Conservation (phyloP, 2,113 vertebrate species). For the Cricetomys ansorgei region DNA sequence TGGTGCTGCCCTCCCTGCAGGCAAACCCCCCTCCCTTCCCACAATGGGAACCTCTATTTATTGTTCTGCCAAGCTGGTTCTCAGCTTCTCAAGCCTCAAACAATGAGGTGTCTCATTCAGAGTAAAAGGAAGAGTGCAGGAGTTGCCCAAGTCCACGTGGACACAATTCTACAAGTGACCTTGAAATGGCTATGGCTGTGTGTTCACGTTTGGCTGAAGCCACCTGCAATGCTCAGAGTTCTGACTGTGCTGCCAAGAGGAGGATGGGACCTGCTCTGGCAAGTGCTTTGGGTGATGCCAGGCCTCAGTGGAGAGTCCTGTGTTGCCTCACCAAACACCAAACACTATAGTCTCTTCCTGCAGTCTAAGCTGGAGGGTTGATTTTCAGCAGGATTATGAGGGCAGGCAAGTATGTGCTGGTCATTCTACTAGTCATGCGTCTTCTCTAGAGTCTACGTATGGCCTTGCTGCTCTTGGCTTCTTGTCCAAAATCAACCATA, state of each 20-base stretch:
- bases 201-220: not conserved
- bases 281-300: not conserved
- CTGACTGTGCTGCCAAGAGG: not conserved
- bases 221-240: not conserved
- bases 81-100: slow-evolving; percentile 62
- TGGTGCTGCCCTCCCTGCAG: slow-evolving; percentile 57
- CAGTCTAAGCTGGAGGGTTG: not conserved
- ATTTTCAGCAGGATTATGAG: not conserved
- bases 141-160: not conserved
- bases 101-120: slow-evolving; percentile 64
- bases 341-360: not conserved
- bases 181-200: slow-evolving; percentile 57
- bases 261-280: not conserved
- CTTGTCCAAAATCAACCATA: not conserved
- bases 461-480: not conserved
- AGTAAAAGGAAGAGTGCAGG: slow-evolving; percentile 51
- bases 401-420: not conserved
- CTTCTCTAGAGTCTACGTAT: not conserved
- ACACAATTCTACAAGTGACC: slow-evolving; percentile 51
- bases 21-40: slow-evolving; percentile 30
- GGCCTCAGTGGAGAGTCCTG: not conserved
- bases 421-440: not conserved
- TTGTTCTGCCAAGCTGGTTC: slow-evolving; percentile 55
- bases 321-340: not conserved
- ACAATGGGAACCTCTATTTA: slow-evolving; percentile 72